Percentiles rank a stretch among this genome's conserved stretches.
Conservation (phyloP, 2,113 vertebrate species). For the Smithornis capensis region DNA sequence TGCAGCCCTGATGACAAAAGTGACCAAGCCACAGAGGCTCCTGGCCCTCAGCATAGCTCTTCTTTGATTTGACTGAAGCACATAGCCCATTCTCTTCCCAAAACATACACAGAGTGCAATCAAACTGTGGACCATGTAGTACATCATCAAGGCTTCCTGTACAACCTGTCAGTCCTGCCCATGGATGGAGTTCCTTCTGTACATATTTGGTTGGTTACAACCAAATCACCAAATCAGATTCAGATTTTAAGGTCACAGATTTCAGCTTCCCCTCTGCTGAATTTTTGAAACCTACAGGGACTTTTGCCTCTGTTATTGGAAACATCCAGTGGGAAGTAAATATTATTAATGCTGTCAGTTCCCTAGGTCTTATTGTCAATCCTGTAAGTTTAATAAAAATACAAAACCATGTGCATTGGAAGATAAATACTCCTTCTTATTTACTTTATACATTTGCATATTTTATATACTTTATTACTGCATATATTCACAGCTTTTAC, state of each 20-base stretch:
- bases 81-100: background rate
- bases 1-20: background rate
- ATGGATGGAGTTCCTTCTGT: background rate
- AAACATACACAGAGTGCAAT: accelerated
- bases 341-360: background rate
- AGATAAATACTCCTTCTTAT: background rate
- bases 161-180: background rate
- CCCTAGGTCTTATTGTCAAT: background rate
- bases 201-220: background rate
- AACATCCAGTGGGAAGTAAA: background rate
- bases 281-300: background rate
- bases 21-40: background rate
- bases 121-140: accelerated
- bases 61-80: background rate
- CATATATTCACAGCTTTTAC: background rate
- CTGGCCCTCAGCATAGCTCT: background rate
- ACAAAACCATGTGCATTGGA: background rate
- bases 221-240: too few species aligned
- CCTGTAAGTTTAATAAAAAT: background rate
- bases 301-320: background rate
- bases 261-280: background rate
- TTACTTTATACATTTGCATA: background rate
- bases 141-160: background rate
- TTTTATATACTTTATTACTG: background rate
- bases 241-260: background rate